Evolutionary conservation across 1,140 invertebrate species (phyloP).

Genomic region (Drosophila kikkawai): DNA sequence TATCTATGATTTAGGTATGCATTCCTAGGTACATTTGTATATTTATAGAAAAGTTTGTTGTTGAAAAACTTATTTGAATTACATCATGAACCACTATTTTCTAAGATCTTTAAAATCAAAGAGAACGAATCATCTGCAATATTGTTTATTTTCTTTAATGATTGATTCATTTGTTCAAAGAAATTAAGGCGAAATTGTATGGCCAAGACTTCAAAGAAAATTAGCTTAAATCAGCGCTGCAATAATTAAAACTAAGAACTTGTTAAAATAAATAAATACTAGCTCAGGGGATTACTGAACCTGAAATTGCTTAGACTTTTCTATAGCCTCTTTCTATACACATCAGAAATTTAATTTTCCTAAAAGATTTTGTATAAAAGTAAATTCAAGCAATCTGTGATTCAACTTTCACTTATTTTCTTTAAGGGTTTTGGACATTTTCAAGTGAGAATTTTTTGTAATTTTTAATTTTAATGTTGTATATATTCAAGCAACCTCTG

Average conservation of each 20-base stretch:
- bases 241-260: not conserved
- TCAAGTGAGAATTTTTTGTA: too few species aligned
- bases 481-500: too few species aligned
- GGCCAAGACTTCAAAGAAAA: not conserved
- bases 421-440: too few species aligned
- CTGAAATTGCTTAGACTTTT: not conserved
- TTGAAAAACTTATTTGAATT: not conserved
- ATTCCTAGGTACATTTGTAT: too few species aligned
- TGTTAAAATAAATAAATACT: not conserved
- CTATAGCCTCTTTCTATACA: too few species aligned
- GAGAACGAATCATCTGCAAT: not conserved
- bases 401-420: too few species aligned
- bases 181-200: not conserved
- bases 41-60: not conserved
- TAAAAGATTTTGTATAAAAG: not conserved
- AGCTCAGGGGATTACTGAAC: not conserved
- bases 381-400: not conserved
- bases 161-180: conserved; percentile 16
- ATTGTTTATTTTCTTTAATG: not conserved
- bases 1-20: too few species aligned
- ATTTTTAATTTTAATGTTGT: too few species aligned
- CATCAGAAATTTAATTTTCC: not conserved
- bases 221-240: not conserved
- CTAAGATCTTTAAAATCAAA: conserved; percentile 6
- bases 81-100: not conserved